Conservation (phyloP, 2,888 invertebrate genomes). For the Melieria omissa region DNA sequence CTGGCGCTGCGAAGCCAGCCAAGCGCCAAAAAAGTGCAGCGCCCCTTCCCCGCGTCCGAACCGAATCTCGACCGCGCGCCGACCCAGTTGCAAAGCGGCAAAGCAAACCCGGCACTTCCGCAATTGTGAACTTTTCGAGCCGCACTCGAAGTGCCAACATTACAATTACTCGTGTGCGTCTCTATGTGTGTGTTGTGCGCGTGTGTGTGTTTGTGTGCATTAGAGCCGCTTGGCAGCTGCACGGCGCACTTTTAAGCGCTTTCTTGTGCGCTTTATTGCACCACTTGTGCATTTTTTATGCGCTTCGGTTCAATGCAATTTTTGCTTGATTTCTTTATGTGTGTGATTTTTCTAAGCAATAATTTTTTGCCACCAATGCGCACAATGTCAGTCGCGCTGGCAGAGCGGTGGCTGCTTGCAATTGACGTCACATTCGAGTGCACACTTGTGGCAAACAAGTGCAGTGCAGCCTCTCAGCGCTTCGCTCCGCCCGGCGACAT, state of each 20-base stretch:
- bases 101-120: background rate
- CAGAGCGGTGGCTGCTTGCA: background rate
- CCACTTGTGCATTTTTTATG: no score
- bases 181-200: no score
- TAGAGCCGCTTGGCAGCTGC: background rate
- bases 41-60: no score
- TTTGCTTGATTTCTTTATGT: background rate
- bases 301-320: no score
- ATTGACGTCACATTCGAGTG: background rate
- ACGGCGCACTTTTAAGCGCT: background rate
- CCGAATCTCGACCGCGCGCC: no score
- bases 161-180: background rate
- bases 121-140: constrained; percentile 6
- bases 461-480: background rate
- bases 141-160: background rate
- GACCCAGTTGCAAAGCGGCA: no score
- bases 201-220: background rate
- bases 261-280: no score
- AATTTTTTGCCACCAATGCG: background rate
- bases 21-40: no score
- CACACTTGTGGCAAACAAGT: background rate
- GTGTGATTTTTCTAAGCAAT: background rate
- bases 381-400: background rate
- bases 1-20: no score
- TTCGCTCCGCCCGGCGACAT: background rate